These are phyloP conservation scores for Garrulus glandarius DNA, from an alignment of 2,797 vertebrate species.

Conservation along the genomic window DNA sequence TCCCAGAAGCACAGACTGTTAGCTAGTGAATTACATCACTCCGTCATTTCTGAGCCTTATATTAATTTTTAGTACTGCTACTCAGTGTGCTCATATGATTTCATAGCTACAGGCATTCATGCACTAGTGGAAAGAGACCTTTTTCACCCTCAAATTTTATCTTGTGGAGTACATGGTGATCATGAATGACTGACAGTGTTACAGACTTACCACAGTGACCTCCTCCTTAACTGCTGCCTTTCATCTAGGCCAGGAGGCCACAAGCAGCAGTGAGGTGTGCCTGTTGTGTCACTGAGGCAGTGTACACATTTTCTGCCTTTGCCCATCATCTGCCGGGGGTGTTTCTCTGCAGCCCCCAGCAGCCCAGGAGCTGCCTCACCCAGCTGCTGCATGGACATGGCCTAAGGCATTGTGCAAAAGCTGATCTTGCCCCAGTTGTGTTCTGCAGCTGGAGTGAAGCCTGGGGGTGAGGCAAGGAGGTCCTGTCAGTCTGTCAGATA, in stretches of 20 bases:
- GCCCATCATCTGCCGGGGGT: fast-evolving
- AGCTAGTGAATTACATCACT: background rate
- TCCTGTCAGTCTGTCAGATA: background rate
- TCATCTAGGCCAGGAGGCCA: background rate
- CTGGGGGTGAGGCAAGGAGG: background rate
- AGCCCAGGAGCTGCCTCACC: background rate
- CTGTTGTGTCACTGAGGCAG: background rate
- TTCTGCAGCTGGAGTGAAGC: background rate
- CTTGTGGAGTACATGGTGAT: background rate
- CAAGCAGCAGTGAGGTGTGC: background rate
- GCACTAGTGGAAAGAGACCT: background rate
- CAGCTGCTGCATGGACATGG: background rate
- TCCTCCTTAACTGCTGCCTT: background rate
- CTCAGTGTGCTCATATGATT: background rate
- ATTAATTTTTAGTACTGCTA: background rate
- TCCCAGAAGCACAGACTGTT: background rate
- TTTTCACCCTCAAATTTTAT: background rate
- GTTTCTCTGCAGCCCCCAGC: background rate
- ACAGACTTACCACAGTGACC: background rate
- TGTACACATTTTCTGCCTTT: background rate
- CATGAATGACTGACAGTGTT: background rate
- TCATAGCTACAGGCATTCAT: background rate
- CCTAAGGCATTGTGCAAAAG: background rate
- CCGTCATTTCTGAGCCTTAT: background rate
- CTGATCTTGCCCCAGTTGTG: background rate